Conservation (phyloP, 2,113 vertebrate genomes). For the Phocoena phocoena region DNA sequence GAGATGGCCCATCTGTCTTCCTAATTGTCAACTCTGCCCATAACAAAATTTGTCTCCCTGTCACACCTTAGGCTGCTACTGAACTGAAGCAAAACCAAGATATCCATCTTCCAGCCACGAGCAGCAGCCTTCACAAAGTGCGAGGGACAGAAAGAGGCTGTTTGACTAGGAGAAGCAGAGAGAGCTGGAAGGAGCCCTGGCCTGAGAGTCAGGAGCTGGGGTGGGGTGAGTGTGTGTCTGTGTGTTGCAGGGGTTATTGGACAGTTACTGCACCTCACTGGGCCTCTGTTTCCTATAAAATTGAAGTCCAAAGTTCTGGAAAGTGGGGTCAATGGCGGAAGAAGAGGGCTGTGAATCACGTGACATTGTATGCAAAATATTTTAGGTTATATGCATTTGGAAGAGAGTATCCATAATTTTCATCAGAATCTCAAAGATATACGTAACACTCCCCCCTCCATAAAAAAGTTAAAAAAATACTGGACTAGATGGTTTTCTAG, state of each 20-base stretch:
- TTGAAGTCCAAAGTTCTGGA: conserved; percentile 25
- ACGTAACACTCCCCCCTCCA: background rate
- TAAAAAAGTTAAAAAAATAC: background rate
- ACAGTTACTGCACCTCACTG: background rate
- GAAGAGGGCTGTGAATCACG: background rate
- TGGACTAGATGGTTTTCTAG: background rate
- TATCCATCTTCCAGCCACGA: conserved; percentile 3
- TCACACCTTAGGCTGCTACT: conserved; percentile 50
- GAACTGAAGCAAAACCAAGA: conserved; percentile 35
- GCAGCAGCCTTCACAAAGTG: background rate
- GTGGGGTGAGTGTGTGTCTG: background rate
- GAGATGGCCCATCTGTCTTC: conserved; percentile 36
- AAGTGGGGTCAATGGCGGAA: background rate
- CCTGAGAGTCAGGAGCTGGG: background rate
- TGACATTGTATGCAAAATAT: background rate
- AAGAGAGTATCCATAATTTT: background rate
- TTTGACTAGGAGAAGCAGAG: background rate
- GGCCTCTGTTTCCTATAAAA: conserved; percentile 35
- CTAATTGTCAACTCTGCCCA: conserved; percentile 45
- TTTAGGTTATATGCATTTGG: background rate
- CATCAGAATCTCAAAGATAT: background rate
- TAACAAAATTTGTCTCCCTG: conserved; percentile 46
- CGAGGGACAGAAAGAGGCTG: background rate
- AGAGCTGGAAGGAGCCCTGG: background rate
- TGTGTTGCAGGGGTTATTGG: background rate